phyloP scores from a whole-genome alignment of 2,113 vertebrate species.

The Benitochromis conjunctus region DNA sequence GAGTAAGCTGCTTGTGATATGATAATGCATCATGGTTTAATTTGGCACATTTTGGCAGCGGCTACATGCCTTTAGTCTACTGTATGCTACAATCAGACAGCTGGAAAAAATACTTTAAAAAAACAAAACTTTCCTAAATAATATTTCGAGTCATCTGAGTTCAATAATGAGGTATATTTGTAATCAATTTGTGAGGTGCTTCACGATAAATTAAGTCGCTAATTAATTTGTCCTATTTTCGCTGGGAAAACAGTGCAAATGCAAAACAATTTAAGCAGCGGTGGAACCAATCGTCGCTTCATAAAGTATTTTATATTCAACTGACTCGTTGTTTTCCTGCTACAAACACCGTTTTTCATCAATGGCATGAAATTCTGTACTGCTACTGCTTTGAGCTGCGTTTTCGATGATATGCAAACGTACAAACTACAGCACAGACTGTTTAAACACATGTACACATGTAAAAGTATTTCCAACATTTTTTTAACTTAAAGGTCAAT shows the following conservation, averaged over 20 bases:
- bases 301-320: neutral
- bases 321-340: neutral
- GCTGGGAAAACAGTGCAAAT: neutral
- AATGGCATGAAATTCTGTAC: neutral
- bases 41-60: slow-evolving; percentile 25
- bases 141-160: neutral
- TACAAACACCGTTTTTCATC: neutral
- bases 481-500: slow-evolving; percentile 12
- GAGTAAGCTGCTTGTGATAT: neutral
- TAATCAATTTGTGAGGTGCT: neutral
- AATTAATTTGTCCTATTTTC: neutral
- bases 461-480: neutral
- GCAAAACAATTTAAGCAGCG: neutral
- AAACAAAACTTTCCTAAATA: neutral
- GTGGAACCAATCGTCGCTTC: neutral
- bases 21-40: neutral
- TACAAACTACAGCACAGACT: slow-evolving; percentile 1
- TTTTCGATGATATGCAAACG: slow-evolving; percentile 8
- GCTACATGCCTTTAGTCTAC: neutral
- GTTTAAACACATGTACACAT: neutral
- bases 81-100: neutral
- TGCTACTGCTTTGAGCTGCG: neutral
- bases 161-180: neutral
- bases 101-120: neutral
- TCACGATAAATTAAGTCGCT: neutral